These are phyloP conservation scores for Vulpes lagopus DNA, from an alignment of 2,113 vertebrate genomes.

Conservation along the genomic window DNA sequence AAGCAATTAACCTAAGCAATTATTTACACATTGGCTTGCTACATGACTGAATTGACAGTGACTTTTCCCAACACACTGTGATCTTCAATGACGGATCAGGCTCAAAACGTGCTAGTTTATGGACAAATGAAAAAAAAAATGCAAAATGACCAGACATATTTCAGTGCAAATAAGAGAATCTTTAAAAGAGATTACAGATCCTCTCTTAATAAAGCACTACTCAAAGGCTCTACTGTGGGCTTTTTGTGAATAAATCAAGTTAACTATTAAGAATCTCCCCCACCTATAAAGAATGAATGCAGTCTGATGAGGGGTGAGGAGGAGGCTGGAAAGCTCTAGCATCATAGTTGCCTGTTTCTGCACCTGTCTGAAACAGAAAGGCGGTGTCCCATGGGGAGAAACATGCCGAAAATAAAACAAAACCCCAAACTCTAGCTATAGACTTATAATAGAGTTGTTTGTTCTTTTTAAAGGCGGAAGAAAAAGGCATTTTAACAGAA, in stretches of 20 bases:
- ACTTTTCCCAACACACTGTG: conserved; percentile 45
- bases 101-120: neutral
- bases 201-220: conserved; percentile 8
- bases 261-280: neutral
- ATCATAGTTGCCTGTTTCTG: neutral
- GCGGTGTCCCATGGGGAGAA: conserved; percentile 21
- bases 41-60: neutral
- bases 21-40: conserved; percentile 57
- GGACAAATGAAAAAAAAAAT: neutral
- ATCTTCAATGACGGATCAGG: neutral
- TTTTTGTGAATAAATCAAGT: neutral
- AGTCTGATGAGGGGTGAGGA: neutral
- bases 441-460: conserved; percentile 51
- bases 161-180: neutral
- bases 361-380: conserved; percentile 74
- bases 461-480: conserved; percentile 23
- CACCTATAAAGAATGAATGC: neutral
- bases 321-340: neutral
- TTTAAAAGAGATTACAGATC: neutral
- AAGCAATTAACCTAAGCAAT: conserved; percentile 69
- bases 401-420: conserved; percentile 66
- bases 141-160: neutral
- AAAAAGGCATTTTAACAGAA: conserved; percentile 38
- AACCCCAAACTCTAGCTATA: conserved; percentile 72
- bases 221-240: neutral